Base-by-base conservation (phyloP, 2,888 invertebrate genomes). In the Drosophila kanekoi region DNA sequence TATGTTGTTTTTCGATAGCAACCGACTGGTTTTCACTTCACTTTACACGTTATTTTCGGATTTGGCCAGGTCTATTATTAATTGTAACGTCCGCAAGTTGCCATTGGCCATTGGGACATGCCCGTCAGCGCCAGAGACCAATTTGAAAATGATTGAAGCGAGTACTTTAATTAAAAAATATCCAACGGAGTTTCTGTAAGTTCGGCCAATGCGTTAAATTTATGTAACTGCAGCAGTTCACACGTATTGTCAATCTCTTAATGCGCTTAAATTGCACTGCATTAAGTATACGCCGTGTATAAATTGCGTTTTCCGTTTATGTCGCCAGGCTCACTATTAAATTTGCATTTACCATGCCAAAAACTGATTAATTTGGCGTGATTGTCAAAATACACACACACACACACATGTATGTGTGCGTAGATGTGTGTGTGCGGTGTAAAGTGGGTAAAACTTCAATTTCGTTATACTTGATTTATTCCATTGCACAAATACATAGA, bases 11-110 rank as follows among this genome's bases (percentile, higher is more conserved):
- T 60, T 47, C 20, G 41, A 43, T 8, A n/a, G 37, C 48, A 16
- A 32, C 8, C 43, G 5, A 13, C 40, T 40, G 40, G 18, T 28
- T 60, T 53, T 54, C 20, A 28, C 45, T 43, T 20, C 57, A 41
- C 14, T 66, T 72, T 62, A 62, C 73, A 69, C 63, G 64, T 83
- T 80, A 75, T 75, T 82, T 80, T 69, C 69, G 77, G 57, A 79
- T 83, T 79, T 80, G 81, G 53, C 56, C 60, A 51, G 57, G 28
- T 33, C 69, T 69, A 77, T 72, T 64, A 76, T 69, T 83, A 72
- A 80, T 77, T 69, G 66, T 59, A 53, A 60, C 71, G 44, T 5
- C 58, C 67, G 20, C 58, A 58, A 66, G 47, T 43, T 61, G 61
- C 47, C 48, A 51, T 44, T 43, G 51, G n/a, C 57, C n/a, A n/a